Evolutionary conservation across 2,888 invertebrate genomes (phyloP), one percentile per base, ranked within the genome.

Genomic region (Minunthozetes semirufus): DNA sequence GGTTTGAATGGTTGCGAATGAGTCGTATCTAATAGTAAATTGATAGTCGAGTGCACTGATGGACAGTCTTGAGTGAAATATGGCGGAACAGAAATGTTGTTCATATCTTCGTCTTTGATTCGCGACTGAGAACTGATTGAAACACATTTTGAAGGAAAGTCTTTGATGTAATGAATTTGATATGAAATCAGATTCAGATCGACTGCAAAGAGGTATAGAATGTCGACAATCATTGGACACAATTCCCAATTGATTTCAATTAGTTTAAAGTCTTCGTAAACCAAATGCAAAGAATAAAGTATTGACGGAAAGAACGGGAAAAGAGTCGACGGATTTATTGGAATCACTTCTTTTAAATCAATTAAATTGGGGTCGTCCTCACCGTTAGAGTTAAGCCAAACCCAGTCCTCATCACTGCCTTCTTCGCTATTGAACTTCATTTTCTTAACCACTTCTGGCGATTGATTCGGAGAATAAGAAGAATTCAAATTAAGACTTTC

Each of bases 201-300:
- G 59, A 86, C 82, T 77, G 76, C 79, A 79, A 76, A 68, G 61
- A 76, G 48, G 13, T 72, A 76, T 56, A 77, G 46, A 17, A 78
- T 61, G 72, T 77, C 70, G 11, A 74, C 53, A 15, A 75, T 63
- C 33, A 66, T 56, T 42, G 22, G 63, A 46, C 72, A 63, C 68
- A 71, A 68, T 22, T 73, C 61, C 50, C 48, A 76, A 42, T 63
- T 61, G 22, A 71, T 66, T 73, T 79, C 86, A 0, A 93, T 87
- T 59, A 95, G 81, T 81, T 90, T 91, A 81, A 89, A 88, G 48
- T 79, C 86, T 86, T 96, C 95, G 80, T 95, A 95, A 0, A 94
- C 86, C 42, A 96, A 85, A 84, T 96, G 96, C 48, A 96, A 85
- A 0, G 90, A 87, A 81, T 89, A 92, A 75, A 94, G 86, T 42